A percentile compares a stretch with the other conserved stretches of the same genome.
Evolutionary conservation across 2,797 vertebrate genomes (phyloP).

Genomic region (Acropternis orthonyx): DNA sequence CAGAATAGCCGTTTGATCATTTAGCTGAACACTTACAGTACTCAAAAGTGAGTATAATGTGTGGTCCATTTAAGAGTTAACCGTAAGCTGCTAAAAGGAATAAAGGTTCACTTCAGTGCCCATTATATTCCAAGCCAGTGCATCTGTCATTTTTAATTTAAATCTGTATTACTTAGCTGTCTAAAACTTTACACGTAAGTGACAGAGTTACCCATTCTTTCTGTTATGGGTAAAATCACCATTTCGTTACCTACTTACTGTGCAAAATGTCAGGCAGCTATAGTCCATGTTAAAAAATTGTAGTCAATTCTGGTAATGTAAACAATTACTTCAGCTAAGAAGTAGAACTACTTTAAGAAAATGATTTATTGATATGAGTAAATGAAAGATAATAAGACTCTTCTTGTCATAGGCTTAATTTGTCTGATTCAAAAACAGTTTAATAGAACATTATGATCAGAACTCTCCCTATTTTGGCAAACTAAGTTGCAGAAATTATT

Average conservation of each 20-base stretch:
- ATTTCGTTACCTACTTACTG: slow-evolving; percentile 57
- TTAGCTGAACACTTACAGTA: slow-evolving; percentile 7
- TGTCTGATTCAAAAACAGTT: slow-evolving; percentile 6
- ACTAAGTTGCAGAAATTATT: slow-evolving; percentile 20
- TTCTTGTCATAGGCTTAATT: neutral
- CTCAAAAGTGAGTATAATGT: slow-evolving; percentile 41
- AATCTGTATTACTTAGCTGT: slow-evolving; percentile 78
- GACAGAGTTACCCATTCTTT: slow-evolving; percentile 73
- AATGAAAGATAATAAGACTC: neutral
- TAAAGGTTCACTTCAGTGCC: slow-evolving; percentile 75
- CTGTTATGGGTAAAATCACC: slow-evolving; percentile 62
- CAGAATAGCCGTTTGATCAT: neutral
- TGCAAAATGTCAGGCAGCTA: slow-evolving; percentile 39
- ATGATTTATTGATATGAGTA: neutral
- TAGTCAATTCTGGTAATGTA: neutral
- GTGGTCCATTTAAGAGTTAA: slow-evolving; percentile 68
- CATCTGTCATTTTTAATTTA: slow-evolving; percentile 78
- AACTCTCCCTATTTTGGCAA: slow-evolving; percentile 17
- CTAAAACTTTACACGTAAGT: slow-evolving; percentile 75
- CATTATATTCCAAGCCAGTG: slow-evolving; percentile 74
- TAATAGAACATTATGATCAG: neutral
- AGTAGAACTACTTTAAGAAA: neutral
- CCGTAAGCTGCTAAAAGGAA: slow-evolving; percentile 65
- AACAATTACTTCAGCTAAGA: slow-evolving; percentile 23
- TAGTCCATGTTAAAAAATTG: neutral